Evolutionary conservation across 2,113 vertebrate species (phyloP).

Genomic region (Albula goreensis): DNA sequence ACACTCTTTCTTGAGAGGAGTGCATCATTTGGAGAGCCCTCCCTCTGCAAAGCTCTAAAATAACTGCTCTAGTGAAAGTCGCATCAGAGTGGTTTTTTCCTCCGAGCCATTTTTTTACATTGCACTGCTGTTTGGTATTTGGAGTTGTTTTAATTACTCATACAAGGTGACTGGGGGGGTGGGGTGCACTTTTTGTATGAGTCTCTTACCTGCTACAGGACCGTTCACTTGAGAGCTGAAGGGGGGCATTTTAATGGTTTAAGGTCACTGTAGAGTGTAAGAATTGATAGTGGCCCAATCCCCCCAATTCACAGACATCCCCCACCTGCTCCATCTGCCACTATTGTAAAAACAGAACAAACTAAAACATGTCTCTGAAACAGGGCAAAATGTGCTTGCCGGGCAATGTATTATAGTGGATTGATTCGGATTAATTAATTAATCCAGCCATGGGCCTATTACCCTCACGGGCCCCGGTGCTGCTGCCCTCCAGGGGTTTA

Average conservation of each 20-base stretch:
- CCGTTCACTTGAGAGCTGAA: neutral
- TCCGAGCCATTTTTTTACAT: neutral
- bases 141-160: neutral
- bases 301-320: too few species aligned
- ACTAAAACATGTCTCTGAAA: too few species aligned
- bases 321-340: too few species aligned
- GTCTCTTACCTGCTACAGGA: neutral
- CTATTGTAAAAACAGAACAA: too few species aligned
- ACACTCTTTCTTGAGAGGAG: neutral
- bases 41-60: neutral
- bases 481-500: too few species aligned
- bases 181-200: neutral
- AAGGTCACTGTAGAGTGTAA: too few species aligned
- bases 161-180: neutral
- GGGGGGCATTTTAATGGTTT: neutral
- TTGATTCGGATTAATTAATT: too few species aligned
- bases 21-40: neutral
- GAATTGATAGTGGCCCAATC: too few species aligned
- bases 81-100: neutral
- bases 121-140: neutral
- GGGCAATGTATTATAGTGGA: too few species aligned
- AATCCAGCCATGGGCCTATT: too few species aligned
- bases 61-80: neutral
- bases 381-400: too few species aligned
- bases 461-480: too few species aligned